phyloP scores from a whole-genome alignment of 2,888 invertebrate species.

The Orthonevra nobilis region DNA sequence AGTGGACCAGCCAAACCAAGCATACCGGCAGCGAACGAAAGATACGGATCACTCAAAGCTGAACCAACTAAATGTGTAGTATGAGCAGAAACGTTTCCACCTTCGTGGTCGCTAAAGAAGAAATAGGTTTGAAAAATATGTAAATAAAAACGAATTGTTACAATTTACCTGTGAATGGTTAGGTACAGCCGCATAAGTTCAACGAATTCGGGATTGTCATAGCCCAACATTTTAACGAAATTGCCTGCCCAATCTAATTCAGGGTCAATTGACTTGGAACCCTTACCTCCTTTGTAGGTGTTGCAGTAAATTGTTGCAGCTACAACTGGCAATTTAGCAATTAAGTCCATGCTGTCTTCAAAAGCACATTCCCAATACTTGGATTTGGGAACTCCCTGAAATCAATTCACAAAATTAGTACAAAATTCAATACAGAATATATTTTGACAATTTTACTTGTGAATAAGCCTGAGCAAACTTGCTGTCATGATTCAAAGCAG shows the following conservation, averaged over 20 bases:
- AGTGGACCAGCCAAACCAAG: slow-evolving; percentile 93
- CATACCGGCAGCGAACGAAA: slow-evolving; percentile 92
- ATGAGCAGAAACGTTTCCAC: slow-evolving; percentile 95
- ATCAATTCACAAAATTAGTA: slow-evolving; percentile 70
- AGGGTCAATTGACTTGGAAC: slow-evolving; percentile 88
- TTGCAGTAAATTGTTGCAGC: slow-evolving; percentile 93
- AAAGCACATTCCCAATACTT: slow-evolving; percentile 90
- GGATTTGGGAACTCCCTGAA: slow-evolving; percentile 85
- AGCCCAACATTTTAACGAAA: slow-evolving; percentile 91
- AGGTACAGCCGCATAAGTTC: slow-evolving; percentile 93
- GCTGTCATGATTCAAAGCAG: slow-evolving; percentile 91
- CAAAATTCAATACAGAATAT: neutral
- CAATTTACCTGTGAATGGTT: slow-evolving; percentile 85
- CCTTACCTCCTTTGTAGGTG: slow-evolving; percentile 84
- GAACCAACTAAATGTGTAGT: slow-evolving; percentile 92
- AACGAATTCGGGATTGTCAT: slow-evolving; percentile 86
- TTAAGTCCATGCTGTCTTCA: slow-evolving; percentile 93
- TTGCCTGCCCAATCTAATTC: slow-evolving; percentile 92
- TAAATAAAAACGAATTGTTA: neutral
- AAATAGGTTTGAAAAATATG: slow-evolving; percentile 13
- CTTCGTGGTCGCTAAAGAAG: slow-evolving; percentile 87
- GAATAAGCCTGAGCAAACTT: slow-evolving; percentile 90
- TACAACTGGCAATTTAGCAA: slow-evolving; percentile 92
- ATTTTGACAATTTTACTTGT: slow-evolving; percentile 71
- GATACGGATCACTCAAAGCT: slow-evolving; percentile 91